These are phyloP conservation scores for Taphrorychus bicolor DNA, from an alignment of 2,888 invertebrate species.

Conservation along the genomic window DNA sequence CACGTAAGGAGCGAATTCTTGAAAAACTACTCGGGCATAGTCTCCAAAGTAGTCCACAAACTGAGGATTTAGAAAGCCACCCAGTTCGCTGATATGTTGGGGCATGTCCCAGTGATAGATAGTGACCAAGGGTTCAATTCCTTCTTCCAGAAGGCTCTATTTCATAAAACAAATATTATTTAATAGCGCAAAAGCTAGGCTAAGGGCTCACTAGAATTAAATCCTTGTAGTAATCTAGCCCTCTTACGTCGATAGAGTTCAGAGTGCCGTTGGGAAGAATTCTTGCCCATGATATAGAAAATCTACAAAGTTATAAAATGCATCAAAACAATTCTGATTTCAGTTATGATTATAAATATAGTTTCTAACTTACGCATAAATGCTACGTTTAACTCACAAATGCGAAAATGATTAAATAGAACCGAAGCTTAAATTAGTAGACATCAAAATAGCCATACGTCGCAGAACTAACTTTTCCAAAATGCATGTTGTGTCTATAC, in stretches of 20 bases:
- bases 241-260: slow-evolving; percentile 24
- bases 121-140: slow-evolving; percentile 61
- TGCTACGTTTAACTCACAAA: too few relatives aligned
- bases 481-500: too few relatives aligned
- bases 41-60: slow-evolving; percentile 67
- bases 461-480: too few relatives aligned
- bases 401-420: too few relatives aligned
- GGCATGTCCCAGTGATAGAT: slow-evolving; percentile 66
- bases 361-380: not conserved
- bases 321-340: not conserved
- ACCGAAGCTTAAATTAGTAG: too few relatives aligned
- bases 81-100: slow-evolving; percentile 58
- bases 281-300: slow-evolving; percentile 35
- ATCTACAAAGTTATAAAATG: slow-evolving; percentile 40
- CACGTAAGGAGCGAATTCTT: slow-evolving; percentile 56
- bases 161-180: too few relatives aligned
- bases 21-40: slow-evolving; percentile 64
- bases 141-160: slow-evolving; percentile 2
- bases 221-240: slow-evolving; percentile 28
- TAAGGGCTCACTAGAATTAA: slow-evolving; percentile 65
- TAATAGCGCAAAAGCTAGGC: too few relatives aligned
- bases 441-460: too few relatives aligned
- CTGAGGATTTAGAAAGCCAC: slow-evolving; percentile 63
- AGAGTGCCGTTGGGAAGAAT: slow-evolving; percentile 32
- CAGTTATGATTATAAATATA: not conserved